Conservation (phyloP, 2,113 vertebrate genomes). For the Peromyscus maniculatus region DNA sequence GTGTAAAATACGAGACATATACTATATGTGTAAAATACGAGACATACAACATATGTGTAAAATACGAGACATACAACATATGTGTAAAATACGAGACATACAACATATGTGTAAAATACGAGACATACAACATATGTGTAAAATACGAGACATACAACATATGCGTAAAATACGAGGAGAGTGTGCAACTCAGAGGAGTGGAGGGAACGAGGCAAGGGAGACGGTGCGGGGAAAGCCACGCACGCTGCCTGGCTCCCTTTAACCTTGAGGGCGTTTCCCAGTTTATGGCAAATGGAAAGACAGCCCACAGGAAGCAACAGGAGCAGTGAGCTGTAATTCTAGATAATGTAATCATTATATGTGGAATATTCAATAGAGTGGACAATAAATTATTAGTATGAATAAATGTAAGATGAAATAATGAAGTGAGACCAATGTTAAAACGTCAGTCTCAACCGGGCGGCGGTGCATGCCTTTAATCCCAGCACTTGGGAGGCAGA, state of each 20-base stretch:
- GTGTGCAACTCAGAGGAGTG: not conserved
- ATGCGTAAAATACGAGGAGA: not conserved
- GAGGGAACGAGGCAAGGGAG: not conserved
- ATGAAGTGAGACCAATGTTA: not conserved
- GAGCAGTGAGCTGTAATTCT: not conserved
- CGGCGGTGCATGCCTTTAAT: not conserved
- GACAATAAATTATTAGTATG: not conserved
- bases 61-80: too few species aligned
- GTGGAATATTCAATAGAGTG: constrained; percentile 28
- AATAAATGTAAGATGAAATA: not conserved
- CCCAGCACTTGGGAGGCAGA: not conserved
- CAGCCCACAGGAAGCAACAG: not conserved
- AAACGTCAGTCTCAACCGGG: not conserved
- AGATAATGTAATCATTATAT: not conserved
- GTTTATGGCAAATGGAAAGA: not conserved
- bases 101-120: too few species aligned
- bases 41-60: too few species aligned
- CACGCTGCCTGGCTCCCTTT: not conserved
- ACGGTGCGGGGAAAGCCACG: not conserved
- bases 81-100: too few species aligned
- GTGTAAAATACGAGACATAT: too few species aligned
- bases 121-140: too few species aligned
- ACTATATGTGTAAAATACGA: too few species aligned
- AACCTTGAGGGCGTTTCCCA: not conserved
- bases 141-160: not conserved